Conservation (phyloP, 2,888 invertebrate genomes). For the Galeopsomyia nigrocyanea region DNA sequence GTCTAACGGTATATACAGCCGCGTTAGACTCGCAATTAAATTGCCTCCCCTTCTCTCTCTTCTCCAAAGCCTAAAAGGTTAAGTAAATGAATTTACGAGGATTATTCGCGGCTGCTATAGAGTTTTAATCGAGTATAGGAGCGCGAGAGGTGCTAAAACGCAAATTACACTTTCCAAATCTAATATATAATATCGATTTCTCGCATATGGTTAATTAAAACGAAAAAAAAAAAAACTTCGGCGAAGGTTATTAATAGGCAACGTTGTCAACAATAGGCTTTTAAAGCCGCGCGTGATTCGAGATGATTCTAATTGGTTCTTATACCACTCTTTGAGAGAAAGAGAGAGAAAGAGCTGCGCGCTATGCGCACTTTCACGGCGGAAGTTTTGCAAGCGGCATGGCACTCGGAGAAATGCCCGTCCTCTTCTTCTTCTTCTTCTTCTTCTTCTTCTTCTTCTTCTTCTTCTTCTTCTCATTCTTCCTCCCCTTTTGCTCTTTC, state of each 20-base stretch:
- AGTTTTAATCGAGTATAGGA: slow-evolving; percentile 42
- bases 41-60: slow-evolving; percentile 5
- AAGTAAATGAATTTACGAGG: slow-evolving; percentile 43
- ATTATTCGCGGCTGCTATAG: slow-evolving; percentile 27
- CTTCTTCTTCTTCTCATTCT: slow-evolving; percentile 2
- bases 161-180: slow-evolving; percentile 37
- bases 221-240: not conserved
- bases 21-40: slow-evolving; percentile 37
- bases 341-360: too few species aligned
- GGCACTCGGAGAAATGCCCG: slow-evolving; percentile 10
- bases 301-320: too few species aligned
- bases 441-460: not conserved
- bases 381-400: slow-evolving; percentile 8
- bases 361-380: slow-evolving; percentile 1
- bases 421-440: not conserved
- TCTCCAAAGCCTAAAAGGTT: slow-evolving; percentile 18
- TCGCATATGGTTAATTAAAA: not conserved
- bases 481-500: too few species aligned
- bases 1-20: slow-evolving; percentile 40
- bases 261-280: too few species aligned
- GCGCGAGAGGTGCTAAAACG: slow-evolving; percentile 33
- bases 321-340: too few species aligned
- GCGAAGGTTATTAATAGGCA: too few species aligned
- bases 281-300: too few species aligned
- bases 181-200: slow-evolving; percentile 32